Conservation (phyloP, 2,797 vertebrate genomes). For the Arnoldichthys spilopterus region DNA sequence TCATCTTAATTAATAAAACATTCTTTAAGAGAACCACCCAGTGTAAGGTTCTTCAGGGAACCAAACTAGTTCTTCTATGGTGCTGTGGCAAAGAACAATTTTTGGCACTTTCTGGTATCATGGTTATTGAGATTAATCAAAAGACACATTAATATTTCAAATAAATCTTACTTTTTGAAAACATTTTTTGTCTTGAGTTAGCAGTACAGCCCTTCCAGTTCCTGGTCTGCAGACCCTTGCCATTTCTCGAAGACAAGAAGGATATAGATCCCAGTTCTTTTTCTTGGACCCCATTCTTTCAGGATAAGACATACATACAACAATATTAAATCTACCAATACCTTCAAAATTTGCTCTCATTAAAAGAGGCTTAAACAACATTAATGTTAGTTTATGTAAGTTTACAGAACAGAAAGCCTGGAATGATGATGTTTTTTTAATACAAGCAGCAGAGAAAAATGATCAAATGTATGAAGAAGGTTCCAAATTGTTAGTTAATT, state of each 20-base stretch:
- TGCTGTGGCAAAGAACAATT: neutral
- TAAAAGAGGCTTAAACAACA: neutral
- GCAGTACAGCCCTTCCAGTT: conserved; percentile 89
- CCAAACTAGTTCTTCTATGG: neutral
- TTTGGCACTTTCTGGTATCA: neutral
- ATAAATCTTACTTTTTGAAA: conserved; percentile 86
- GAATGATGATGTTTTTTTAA: neutral
- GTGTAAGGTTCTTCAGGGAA: neutral
- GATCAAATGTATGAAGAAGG: neutral
- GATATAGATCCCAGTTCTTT: conserved; percentile 98
- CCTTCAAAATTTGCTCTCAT: neutral
- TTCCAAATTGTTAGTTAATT: neutral
- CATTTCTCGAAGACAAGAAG: conserved; percentile 93
- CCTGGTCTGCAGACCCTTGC: conserved; percentile 89
- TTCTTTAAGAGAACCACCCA: neutral
- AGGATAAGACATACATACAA: conserved; percentile 16
- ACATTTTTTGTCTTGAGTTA: conserved; percentile 97
- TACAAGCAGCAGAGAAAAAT: neutral
- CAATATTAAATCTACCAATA: neutral
- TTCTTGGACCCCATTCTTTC: conserved; percentile 93
- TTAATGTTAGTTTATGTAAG: neutral
- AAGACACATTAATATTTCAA: neutral
- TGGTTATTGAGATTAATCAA: no score
- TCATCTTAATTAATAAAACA: neutral
- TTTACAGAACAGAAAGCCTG: neutral